Percentiles rank a stretch among this genome's conserved stretches.
Conservation (phyloP, 2,888 invertebrate species). For the Idaea straminata region DNA sequence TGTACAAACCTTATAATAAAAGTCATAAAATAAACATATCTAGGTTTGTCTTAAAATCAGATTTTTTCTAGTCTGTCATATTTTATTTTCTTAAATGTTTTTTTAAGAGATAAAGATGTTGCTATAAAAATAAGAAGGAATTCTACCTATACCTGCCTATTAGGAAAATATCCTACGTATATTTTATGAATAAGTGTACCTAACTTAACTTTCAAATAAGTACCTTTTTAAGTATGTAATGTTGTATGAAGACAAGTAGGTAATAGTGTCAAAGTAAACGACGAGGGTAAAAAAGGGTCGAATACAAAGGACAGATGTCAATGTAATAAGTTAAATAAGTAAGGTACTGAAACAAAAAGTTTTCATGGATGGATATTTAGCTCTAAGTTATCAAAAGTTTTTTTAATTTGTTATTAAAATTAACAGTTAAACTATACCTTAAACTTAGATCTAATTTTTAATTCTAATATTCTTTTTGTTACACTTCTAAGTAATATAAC, state of each 20-base stretch:
- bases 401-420: too few relatives aligned
- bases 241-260: not conserved
- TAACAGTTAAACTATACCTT: not conserved
- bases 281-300: not conserved
- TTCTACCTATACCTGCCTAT: too few relatives aligned
- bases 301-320: not conserved
- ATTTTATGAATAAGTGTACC: not conserved
- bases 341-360: slow-evolving; percentile 6
- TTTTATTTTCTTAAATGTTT: too few relatives aligned
- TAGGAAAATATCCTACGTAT: too few relatives aligned
- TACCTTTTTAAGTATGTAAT: not conserved
- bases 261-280: not conserved
- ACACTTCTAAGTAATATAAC: not conserved
- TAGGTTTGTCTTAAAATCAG: too few relatives aligned
- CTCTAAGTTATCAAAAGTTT: too few relatives aligned
- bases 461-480: not conserved
- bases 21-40: too few relatives aligned
- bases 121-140: too few relatives aligned
- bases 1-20: too few relatives aligned
- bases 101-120: too few relatives aligned
- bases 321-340: slow-evolving; percentile 12
- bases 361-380: not conserved
- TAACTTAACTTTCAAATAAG: not conserved
- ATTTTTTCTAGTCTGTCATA: too few relatives aligned
- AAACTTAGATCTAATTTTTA: too few relatives aligned